Base-by-base conservation (phyloP, 2,888 invertebrate genomes). In the Aphodius granarius region DNA sequence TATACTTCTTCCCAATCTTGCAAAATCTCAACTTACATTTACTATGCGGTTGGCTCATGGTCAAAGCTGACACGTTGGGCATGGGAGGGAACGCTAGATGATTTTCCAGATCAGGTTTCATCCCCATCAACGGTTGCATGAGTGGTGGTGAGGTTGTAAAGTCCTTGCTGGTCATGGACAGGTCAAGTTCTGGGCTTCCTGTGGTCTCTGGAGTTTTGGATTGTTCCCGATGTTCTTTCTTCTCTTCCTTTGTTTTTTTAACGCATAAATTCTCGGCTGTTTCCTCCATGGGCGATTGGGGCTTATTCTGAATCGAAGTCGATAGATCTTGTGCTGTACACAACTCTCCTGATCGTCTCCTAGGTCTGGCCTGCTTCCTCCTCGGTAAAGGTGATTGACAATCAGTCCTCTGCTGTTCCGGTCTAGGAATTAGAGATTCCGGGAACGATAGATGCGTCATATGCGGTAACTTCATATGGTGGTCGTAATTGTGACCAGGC, bases 21-120 rank as follows among this genome's bases (percentile, higher is more conserved):
- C 66, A n/a, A 65, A 17, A 65, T n/a, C 15, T n/a, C 13, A 73
- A 85, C 87, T 87, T 85, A 87, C 87, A 92, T 92, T 93, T 89
- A 91, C 92, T 93, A 89, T 95, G 95, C 76, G 95, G 94, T 82
- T 95, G 94, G 81, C 95, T 94, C 85, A 95, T 89, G 63, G 94
- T 91, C 80, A 95, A 88, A 75, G 94, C 94, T 77, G 93, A 91
- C 81, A 94, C 91, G 64, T 93, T 92, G 71, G 93, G 91, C 88
- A 93, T 92, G 75, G 92, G 93, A 79, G 93, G 93, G 88, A 93
- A 94, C 86, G 92, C 91, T 85, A 93, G 88, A 79, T 86, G 86
- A 78, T 82, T 86, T 74, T 86, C 85, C 79, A 86, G 81, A 79
- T 87, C 86, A 78, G 86, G 86, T 77, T 85, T 86, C 83, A 86